Conservation (phyloP, 2,797 vertebrate species). For the Pseudopleuronectes americanus region DNA sequence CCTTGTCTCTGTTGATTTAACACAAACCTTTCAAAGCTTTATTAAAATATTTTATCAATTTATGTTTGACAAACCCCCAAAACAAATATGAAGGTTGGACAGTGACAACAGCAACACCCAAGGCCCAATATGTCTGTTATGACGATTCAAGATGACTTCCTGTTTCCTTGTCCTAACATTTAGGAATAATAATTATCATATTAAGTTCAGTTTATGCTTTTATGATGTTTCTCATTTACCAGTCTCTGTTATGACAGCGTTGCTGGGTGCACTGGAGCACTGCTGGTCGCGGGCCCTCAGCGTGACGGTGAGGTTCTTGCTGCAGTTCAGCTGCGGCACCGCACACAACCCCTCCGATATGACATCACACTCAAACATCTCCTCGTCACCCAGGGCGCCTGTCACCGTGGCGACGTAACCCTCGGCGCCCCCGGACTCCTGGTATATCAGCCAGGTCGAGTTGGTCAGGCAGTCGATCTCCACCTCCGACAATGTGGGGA, state of each 20-base stretch:
- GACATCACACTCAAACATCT: constrained; percentile 68
- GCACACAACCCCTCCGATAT: constrained; percentile 54
- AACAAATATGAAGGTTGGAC: too few relatives aligned
- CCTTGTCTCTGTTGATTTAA: too few relatives aligned
- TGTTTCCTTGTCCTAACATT: too few relatives aligned
- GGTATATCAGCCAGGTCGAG: constrained; percentile 76
- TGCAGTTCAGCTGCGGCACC: constrained; percentile 73
- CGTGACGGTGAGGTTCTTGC: constrained; percentile 75
- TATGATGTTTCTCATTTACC: constrained; percentile 58
- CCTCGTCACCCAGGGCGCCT: constrained; percentile 39
- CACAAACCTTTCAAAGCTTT: too few relatives aligned
- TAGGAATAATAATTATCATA: background rate
- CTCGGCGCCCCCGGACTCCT: constrained; percentile 62
- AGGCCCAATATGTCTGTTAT: too few relatives aligned
- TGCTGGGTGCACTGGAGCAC: constrained; percentile 77
- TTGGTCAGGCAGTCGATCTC: constrained; percentile 82
- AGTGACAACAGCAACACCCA: too few relatives aligned
- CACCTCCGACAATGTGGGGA: constrained; percentile 68
- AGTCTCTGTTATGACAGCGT: constrained; percentile 70
- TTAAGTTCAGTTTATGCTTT: background rate
- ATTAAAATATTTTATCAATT: too few relatives aligned
- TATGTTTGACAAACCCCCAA: too few relatives aligned
- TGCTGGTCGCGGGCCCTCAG: constrained; percentile 67
- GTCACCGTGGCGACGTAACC: constrained; percentile 59
- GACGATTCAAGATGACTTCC: too few relatives aligned